phyloP scores from a whole-genome alignment of 2,888 invertebrate species.

The Crematogaster levior region DNA sequence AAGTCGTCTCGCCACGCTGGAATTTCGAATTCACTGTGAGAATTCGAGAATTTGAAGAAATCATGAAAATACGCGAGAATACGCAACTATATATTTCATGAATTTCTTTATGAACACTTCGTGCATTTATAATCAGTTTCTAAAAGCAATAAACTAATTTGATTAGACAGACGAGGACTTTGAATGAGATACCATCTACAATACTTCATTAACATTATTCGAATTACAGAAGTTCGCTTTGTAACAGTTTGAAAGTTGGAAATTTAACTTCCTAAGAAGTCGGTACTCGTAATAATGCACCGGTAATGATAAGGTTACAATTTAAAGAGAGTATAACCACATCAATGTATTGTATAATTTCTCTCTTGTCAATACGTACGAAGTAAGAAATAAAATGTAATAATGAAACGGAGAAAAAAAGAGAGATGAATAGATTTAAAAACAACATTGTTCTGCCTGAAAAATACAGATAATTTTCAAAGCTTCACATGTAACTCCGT shows the following conservation, averaged over 20 bases:
- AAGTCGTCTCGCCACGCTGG: background rate
- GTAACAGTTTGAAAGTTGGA: slow-evolving; percentile 37
- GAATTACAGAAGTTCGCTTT: slow-evolving; percentile 44
- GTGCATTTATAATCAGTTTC: background rate
- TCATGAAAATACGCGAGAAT: background rate
- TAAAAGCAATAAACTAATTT: slow-evolving; percentile 27
- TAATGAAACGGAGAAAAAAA: background rate
- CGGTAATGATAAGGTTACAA: slow-evolving; percentile 28
- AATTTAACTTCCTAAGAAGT: slow-evolving; percentile 42
- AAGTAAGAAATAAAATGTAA: background rate
- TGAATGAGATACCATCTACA: slow-evolving; percentile 35
- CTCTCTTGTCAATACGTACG: background rate
- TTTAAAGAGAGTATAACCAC: slow-evolving; percentile 1
- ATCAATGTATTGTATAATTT: slow-evolving; percentile 4
- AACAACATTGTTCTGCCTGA: background rate
- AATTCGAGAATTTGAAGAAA: slow-evolving; percentile 7
- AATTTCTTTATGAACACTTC: background rate
- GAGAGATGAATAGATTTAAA: background rate
- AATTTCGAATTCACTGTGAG: slow-evolving; percentile 9
- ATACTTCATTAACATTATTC: slow-evolving; percentile 44
- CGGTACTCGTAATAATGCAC: slow-evolving; percentile 33
- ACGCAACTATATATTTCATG: background rate
- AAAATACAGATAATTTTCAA: background rate
- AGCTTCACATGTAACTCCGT: background rate
- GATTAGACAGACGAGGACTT: slow-evolving; percentile 23